Percentiles rank a stretch among this genome's conserved stretches.
phyloP scores from a whole-genome alignment of 2,888 invertebrate genomes.

The Acanthococcus lagerstroemiae region DNA sequence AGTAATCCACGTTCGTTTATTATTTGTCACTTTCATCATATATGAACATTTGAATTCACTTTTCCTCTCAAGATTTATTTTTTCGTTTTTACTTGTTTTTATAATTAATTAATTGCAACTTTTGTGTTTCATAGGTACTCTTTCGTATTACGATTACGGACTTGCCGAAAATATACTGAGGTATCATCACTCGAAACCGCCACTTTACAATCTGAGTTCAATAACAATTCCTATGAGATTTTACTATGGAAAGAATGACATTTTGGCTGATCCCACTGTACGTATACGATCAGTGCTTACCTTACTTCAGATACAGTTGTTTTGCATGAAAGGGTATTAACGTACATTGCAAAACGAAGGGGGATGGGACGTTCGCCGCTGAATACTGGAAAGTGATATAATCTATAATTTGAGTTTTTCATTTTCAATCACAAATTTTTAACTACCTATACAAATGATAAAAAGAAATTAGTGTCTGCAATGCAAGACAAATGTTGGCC shows the following conservation, averaged over 20 bases:
- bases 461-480: too few species aligned
- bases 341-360: too few species aligned
- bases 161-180: conserved; percentile 47
- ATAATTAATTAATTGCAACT: not conserved
- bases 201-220: conserved; percentile 52
- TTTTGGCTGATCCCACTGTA: conserved; percentile 57
- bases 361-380: too few species aligned
- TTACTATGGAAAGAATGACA: conserved; percentile 61
- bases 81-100: not conserved
- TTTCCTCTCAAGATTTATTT: too few species aligned
- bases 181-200: conserved; percentile 53
- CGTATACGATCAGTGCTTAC: conserved; percentile 46
- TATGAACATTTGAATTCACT: too few species aligned
- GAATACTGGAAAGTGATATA: too few species aligned
- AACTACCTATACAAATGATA: too few species aligned
- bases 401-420: not conserved
- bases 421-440: too few species aligned
- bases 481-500: too few species aligned
- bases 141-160: conserved; percentile 56
- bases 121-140: not conserved
- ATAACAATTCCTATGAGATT: conserved; percentile 56
- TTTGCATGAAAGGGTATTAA: too few species aligned
- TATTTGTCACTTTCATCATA: too few species aligned
- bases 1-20: too few species aligned
- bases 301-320: not conserved